A percentile compares a stretch with the other conserved stretches of the same genome.
phyloP scores from a whole-genome alignment of 2,888 invertebrate species.

The Phania funesta region DNA sequence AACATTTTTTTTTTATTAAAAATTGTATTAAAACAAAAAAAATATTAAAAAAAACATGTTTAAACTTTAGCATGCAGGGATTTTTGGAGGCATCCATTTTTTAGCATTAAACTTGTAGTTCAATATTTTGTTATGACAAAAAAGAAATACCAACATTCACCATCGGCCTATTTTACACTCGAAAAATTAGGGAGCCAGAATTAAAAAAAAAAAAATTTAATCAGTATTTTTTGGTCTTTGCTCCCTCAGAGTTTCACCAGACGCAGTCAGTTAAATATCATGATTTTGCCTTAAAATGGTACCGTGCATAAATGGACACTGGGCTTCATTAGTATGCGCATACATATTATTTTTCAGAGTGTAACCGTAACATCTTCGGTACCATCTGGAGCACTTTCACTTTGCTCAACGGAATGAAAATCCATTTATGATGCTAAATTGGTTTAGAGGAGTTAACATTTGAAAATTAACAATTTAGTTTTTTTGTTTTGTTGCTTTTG shows the following conservation, averaged over 20 bases:
- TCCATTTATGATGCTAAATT: conserved; percentile 65
- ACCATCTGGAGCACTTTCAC: conserved; percentile 79
- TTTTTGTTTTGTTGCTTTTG: conserved; percentile 3
- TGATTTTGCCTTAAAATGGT: too few relatives aligned
- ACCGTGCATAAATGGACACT: too few relatives aligned
- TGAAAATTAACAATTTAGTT: conserved; percentile 62
- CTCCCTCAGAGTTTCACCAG: too few relatives aligned
- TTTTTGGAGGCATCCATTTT: conserved; percentile 46
- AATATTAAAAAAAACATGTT: background rate
- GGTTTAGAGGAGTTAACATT: conserved; percentile 65
- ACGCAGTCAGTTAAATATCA: too few relatives aligned
- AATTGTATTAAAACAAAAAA: conserved; percentile 1
- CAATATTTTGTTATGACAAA: conserved; percentile 29
- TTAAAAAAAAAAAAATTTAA: background rate
- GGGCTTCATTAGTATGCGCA: conserved; percentile 1
- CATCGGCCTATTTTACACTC: conserved; percentile 33
- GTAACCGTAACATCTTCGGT: conserved; percentile 64
- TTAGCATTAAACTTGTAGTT: conserved; percentile 32
- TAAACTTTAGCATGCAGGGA: conserved; percentile 60
- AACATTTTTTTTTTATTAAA: conserved; percentile 54
- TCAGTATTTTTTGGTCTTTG: too few relatives aligned
- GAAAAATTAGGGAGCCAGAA: background rate
- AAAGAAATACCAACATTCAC: conserved; percentile 42
- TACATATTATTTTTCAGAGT: conserved; percentile 21
- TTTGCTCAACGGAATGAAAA: conserved; percentile 69